Percentiles rank a stretch among this genome's conserved stretches.
These are phyloP conservation scores for Gari tellinella DNA, from an alignment of 2,888 invertebrate species.

Conservation along the genomic window DNA sequence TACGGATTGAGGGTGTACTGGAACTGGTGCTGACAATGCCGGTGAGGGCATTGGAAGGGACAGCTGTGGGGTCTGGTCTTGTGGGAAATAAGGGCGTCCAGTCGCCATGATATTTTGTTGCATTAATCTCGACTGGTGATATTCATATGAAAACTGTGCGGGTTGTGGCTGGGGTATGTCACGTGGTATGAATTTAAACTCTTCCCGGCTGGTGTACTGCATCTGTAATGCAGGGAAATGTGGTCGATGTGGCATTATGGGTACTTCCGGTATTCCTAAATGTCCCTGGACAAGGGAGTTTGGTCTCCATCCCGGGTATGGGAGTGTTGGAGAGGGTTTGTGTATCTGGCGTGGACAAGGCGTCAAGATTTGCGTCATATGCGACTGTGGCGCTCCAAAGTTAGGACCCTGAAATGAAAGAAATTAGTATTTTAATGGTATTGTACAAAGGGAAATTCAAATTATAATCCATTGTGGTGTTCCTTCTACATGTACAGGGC, in stretches of 20 bases:
- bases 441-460: no score
- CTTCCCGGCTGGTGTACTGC: constrained; percentile 41
- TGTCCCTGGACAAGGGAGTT: constrained; percentile 22
- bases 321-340: constrained; percentile 50
- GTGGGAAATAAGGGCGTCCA: constrained; percentile 61
- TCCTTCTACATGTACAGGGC: no score
- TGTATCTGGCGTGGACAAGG: constrained; percentile 47
- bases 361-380: constrained; percentile 1
- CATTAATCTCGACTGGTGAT: constrained; percentile 72
- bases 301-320: constrained; percentile 54
- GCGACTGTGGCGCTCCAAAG: no score
- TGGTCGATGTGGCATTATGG: constrained; percentile 20
- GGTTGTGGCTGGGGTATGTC: constrained; percentile 13
- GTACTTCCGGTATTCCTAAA: constrained; percentile 33
- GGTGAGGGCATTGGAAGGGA: constrained; percentile 34
- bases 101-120: constrained; percentile 76
- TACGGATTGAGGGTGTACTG: constrained; percentile 31
- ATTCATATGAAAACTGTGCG: constrained; percentile 71
- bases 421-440: no score
- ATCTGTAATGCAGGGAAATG: constrained; percentile 38
- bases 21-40: constrained; percentile 41
- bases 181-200: constrained; percentile 40
- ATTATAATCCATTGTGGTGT: no score
- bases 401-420: no score
- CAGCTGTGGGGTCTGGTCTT: constrained; percentile 19